phyloP scores from a whole-genome alignment of 1,140 invertebrate species.

The Drosophila parabipectinata region DNA sequence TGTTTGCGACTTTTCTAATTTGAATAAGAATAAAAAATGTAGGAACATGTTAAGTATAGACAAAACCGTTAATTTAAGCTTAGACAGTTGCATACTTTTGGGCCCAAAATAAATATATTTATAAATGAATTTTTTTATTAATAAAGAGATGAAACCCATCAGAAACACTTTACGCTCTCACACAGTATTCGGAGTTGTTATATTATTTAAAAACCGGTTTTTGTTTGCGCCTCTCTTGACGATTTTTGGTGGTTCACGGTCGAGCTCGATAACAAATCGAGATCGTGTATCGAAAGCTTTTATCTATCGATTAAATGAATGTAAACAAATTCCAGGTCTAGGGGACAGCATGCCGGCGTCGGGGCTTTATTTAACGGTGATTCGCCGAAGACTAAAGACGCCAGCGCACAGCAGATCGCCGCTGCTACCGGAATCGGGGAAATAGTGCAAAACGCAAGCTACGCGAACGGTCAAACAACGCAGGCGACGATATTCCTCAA shows the following conservation, averaged over 20 bases:
- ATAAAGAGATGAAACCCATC: slow-evolving; percentile 7
- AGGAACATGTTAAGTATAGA: not conserved
- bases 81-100: slow-evolving; percentile 49
- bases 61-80: not conserved
- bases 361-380: slow-evolving; percentile 75
- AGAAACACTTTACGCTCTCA: slow-evolving; percentile 33
- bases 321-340: not conserved
- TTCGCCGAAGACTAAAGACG: slow-evolving; percentile 73
- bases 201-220: slow-evolving; percentile 24
- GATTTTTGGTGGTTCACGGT: no score
- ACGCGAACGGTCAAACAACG: slow-evolving; percentile 69
- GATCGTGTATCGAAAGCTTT: slow-evolving; percentile 13
- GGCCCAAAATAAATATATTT: slow-evolving; percentile 12
- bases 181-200: slow-evolving; percentile 8
- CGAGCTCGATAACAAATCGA: not conserved
- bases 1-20: no score
- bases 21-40: no score
- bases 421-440: slow-evolving; percentile 48
- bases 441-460: slow-evolving; percentile 61
- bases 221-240: slow-evolving; percentile 8
- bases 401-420: slow-evolving; percentile 35
- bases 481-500: slow-evolving; percentile 72
- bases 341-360: slow-evolving; percentile 14
- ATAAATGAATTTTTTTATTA: not conserved
- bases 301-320: not conserved